Percentiles rank a stretch among this genome's conserved stretches.
Conservation (phyloP, 2,113 vertebrate genomes). For the Numenius arquata region DNA sequence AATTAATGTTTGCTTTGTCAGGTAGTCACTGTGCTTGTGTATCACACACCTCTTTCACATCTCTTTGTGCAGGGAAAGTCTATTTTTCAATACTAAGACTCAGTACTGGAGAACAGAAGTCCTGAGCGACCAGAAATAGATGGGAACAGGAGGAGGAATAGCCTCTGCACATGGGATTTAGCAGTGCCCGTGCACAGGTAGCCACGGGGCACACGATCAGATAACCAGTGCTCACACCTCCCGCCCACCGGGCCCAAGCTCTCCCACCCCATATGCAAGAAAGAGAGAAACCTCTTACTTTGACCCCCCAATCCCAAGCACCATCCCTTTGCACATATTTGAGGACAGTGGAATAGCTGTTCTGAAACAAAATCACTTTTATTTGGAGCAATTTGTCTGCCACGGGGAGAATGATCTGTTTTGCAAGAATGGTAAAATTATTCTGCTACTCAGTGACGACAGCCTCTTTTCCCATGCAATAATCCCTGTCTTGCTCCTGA, state of each 20-base stretch:
- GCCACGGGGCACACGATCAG: background rate
- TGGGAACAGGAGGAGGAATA: background rate
- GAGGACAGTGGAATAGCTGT: background rate
- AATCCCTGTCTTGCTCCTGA: background rate
- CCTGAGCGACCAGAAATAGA: background rate
- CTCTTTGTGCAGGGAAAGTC: background rate
- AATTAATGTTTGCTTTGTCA: background rate
- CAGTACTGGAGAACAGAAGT: background rate
- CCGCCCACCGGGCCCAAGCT: background rate
- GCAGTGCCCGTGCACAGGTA: background rate
- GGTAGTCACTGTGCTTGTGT: background rate
- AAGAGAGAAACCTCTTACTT: background rate
- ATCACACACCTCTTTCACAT: background rate
- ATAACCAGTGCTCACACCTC: rapidly evolving
- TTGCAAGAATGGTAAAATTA: background rate
- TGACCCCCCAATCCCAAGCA: background rate
- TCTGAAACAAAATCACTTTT: background rate
- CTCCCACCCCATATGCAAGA: background rate
- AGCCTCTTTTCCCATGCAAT: background rate
- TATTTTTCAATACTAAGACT: background rate
- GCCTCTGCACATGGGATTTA: background rate
- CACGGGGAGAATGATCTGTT: background rate
- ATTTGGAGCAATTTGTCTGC: background rate
- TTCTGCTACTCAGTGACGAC: background rate
- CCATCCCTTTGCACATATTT: background rate